phyloP scores from a whole-genome alignment of 2,113 vertebrate genomes.

The Sminthopsis crassicaudata region DNA sequence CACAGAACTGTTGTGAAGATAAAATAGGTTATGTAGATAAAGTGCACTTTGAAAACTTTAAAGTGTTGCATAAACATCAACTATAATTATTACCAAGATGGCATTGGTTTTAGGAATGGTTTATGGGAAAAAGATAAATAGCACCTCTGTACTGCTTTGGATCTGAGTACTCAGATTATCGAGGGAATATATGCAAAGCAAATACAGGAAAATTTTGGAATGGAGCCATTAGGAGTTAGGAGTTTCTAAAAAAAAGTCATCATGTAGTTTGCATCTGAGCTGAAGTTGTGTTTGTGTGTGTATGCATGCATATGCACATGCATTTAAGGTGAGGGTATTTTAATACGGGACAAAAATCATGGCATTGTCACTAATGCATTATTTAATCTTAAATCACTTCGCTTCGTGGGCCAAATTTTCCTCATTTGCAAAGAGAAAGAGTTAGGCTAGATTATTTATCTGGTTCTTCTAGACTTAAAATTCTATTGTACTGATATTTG shows the following conservation, averaged over 20 bases:
- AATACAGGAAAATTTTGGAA: not conserved
- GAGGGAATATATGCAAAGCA: not conserved
- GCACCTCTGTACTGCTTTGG: too few species aligned
- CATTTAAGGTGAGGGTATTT: too few species aligned
- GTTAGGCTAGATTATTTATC: not conserved
- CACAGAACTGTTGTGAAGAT: constrained; percentile 27
- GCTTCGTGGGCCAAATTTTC: not conserved
- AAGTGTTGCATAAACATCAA: not conserved
- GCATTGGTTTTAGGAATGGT: not conserved
- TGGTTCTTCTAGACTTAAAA: too few species aligned
- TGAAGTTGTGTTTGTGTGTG: not conserved
- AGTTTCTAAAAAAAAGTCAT: not conserved
- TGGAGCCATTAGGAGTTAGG: not conserved
- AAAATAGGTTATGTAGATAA: constrained; percentile 12
- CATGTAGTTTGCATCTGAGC: not conserved
- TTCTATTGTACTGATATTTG: too few species aligned
- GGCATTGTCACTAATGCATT: not conserved
- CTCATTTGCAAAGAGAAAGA: not conserved
- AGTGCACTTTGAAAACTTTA: not conserved
- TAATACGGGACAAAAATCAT: not conserved
- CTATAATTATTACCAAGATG: not conserved
- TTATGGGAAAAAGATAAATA: not conserved
- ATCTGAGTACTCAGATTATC: not conserved
- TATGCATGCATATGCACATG: too few species aligned
- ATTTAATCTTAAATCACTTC: not conserved